Evolutionary conservation across 2,113 vertebrate genomes (phyloP).

Genomic region (Rhadina sibilatrix): DNA sequence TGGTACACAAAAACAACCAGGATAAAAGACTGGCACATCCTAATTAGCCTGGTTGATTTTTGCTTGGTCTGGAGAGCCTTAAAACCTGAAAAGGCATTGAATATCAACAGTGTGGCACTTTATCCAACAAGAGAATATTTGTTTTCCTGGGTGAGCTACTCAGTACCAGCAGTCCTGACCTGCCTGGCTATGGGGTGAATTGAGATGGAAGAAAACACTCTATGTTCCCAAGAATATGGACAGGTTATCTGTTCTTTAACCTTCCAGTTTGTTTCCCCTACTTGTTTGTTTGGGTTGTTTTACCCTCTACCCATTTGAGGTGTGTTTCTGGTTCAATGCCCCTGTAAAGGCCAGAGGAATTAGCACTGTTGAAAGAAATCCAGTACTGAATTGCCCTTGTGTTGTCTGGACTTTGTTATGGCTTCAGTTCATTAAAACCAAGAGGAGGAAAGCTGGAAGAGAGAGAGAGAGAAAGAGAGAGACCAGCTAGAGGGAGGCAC

Average conservation of each 20-base stretch:
- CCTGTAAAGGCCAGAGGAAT: slow-evolving; percentile 67
- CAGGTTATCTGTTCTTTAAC: slow-evolving; percentile 65
- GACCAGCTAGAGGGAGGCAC: neutral
- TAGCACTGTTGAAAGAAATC: slow-evolving; percentile 58
- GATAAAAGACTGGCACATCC: neutral
- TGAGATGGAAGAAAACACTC: slow-evolving; percentile 48
- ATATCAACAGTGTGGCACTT: slow-evolving; percentile 49
- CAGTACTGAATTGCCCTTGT: slow-evolving; percentile 5
- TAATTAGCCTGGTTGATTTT: slow-evolving; percentile 17
- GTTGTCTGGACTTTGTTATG: slow-evolving; percentile 40
- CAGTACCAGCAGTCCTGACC: slow-evolving; percentile 57
- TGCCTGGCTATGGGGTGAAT: slow-evolving; percentile 50
- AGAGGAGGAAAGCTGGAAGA: slow-evolving; percentile 36
- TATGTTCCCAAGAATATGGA: slow-evolving; percentile 42
- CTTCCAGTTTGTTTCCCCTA: slow-evolving; percentile 68
- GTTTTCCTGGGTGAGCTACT: slow-evolving; percentile 65
- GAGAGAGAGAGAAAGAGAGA: neutral
- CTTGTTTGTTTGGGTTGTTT: slow-evolving; percentile 76
- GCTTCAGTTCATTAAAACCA: slow-evolving; percentile 61
- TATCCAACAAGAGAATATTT: slow-evolving; percentile 63
- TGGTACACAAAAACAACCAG: neutral
- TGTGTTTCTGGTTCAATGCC: slow-evolving; percentile 75
- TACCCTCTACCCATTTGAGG: slow-evolving; percentile 70
- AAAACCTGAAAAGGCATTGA: slow-evolving; percentile 56
- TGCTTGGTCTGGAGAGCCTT: neutral